Conservation (phyloP, 2,113 vertebrate species). For the Syrmaticus mikado region DNA sequence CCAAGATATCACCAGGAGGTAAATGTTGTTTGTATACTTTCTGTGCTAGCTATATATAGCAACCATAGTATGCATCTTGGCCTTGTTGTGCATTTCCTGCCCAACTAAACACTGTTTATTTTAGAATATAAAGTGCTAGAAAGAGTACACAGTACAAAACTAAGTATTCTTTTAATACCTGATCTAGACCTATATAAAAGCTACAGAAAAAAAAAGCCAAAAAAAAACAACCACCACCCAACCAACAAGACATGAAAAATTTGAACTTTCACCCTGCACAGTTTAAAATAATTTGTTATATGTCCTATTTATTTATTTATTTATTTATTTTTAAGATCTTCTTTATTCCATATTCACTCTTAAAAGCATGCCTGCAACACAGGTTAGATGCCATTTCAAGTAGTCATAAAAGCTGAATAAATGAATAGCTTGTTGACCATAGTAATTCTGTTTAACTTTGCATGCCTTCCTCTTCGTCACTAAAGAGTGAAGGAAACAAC, state of each 20-base stretch:
- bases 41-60: not conserved
- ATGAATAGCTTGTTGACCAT: not conserved
- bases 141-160: not conserved
- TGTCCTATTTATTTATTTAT: not conserved
- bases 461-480: not conserved
- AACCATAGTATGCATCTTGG: not conserved
- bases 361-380: not conserved
- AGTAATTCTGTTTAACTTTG: not conserved
- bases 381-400: not conserved
- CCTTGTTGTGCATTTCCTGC: not conserved
- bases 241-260: no score
- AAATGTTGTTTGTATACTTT: not conserved
- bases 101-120: not conserved
- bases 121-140: not conserved
- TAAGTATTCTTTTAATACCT: not conserved
- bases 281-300: not conserved
- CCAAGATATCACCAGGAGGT: not conserved
- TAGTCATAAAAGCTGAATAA: not conserved
- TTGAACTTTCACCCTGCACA: no score
- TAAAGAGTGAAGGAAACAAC: not conserved
- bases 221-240: not conserved
- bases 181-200: not conserved
- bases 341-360: not conserved
- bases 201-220: not conserved
- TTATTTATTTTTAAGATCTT: not conserved